Evolutionary conservation across 1,140 invertebrate species (phyloP), one percentile per base, ranked within the genome.

Genomic region (Nylanderia fulva): DNA sequence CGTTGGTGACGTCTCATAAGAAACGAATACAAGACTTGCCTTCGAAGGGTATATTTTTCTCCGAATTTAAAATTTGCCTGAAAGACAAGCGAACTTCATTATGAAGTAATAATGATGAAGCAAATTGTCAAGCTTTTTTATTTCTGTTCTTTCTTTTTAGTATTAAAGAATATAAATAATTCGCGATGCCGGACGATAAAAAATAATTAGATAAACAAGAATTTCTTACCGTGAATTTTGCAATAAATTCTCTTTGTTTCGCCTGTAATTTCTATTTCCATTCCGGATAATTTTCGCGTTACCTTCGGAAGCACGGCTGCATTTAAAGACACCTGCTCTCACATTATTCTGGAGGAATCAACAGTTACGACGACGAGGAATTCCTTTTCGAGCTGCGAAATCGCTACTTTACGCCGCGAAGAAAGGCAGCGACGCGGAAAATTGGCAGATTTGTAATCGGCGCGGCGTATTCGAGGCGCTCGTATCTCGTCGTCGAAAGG

Each of bases 21-120:
- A 33, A 58, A 80, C 11, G 15, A 27, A 56, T 15, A 24, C 36
- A 27, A 77, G 33, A 42, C 42, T 1, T 56, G 11, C 33, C 24
- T 58, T 69, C 64, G 24, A 42, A 80, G 24, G 33, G 24, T 9
- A 36, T 71, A 24, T 36, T 56, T 58, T 80, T 80, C 64, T 24
- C 4, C 36, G 77, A 80, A 69, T 18, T 29, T 9, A 6, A 69
- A 42, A 33, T 39, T 80, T 18, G 48, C 1, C 13, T 33, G 36
- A 80, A 58, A 72, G 27, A 58, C 42, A 18, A 72, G 3, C 64
- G 15, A 24, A 4, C 3, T 42, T 29, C 33, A 24, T 36, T 29
- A n/a, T n/a, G 1, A n/a, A 80, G 18, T 36, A 71, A 42, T 58
- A 56, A 80, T 58, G 48, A 45, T 24, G 18, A 77, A 42, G 39